These are phyloP conservation scores for Cloeon dipterum DNA, from an alignment of 2,888 invertebrate species.

Conservation along the genomic window DNA sequence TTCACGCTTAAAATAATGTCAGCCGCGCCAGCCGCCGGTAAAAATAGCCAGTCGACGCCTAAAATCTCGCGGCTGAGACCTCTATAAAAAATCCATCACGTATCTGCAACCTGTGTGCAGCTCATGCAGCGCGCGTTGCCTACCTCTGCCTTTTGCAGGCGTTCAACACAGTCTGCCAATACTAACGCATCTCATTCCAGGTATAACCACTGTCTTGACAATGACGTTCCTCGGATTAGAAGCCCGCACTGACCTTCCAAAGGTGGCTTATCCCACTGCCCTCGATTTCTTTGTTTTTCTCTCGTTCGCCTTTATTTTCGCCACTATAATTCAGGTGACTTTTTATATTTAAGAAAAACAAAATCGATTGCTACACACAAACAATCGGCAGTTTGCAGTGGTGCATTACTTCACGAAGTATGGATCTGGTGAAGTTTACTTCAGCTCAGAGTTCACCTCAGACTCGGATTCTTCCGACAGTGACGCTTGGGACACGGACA, in stretches of 20 bases:
- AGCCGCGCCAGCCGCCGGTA: too few species aligned
- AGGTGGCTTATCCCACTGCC: constrained; percentile 70
- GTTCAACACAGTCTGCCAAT: neutral
- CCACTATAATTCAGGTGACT: constrained; percentile 46
- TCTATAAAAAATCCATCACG: too few species aligned
- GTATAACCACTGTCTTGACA: constrained; percentile 62
- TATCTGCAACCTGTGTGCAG: too few species aligned
- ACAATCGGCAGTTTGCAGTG: constrained; percentile 39
- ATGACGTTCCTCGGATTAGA: constrained; percentile 67
- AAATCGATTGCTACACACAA: neutral
- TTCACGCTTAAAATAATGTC: too few species aligned
- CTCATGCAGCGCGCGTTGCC: neutral
- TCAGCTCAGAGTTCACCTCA: constrained; percentile 35
- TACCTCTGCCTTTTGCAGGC: neutral
- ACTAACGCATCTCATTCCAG: constrained; percentile 17
- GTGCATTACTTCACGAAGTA: constrained; percentile 71
- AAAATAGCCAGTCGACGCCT: too few species aligned
- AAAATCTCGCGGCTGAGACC: too few species aligned
- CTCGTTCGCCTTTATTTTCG: constrained; percentile 57
- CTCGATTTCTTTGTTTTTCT: constrained; percentile 63
- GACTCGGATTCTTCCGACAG: constrained; percentile 30
- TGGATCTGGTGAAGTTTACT: constrained; percentile 56
- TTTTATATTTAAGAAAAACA: neutral
- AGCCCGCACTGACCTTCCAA: constrained; percentile 57
- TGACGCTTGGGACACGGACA: constrained; percentile 16